Conservation (phyloP, 2,888 invertebrate genomes). For the Tetrapedia diversipes region DNA sequence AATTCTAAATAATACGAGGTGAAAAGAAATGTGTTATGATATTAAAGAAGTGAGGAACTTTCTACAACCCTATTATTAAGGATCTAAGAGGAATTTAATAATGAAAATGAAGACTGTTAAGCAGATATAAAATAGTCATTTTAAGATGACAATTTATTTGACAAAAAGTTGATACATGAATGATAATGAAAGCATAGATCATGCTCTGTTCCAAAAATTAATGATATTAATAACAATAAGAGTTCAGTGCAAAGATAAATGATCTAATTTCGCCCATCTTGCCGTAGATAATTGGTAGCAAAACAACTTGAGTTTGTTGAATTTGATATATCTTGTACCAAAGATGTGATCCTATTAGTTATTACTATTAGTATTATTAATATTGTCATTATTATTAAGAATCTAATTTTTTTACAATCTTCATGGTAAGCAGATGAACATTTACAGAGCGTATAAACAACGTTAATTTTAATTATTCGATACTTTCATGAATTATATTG, state of each 20-base stretch:
- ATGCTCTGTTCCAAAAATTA: conserved; percentile 49
- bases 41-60: conserved; percentile 33
- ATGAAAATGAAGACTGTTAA: conserved; percentile 68
- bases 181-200: conserved; percentile 50
- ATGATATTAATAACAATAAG: conserved; percentile 49
- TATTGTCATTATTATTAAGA: conserved; percentile 48
- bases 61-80: conserved; percentile 54
- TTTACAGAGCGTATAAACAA: conserved; percentile 30
- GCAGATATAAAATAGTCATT: conserved; percentile 63
- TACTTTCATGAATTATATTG: not conserved
- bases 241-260: conserved; percentile 39
- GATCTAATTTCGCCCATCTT: conserved; percentile 57
- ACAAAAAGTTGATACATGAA: conserved; percentile 42
- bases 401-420: conserved; percentile 55
- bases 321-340: conserved; percentile 64
- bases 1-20: conserved; percentile 51
- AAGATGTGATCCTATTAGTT: conserved; percentile 70
- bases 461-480: conserved; percentile 6
- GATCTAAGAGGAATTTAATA: conserved; percentile 60
- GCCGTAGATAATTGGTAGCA: conserved; percentile 58
- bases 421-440: conserved; percentile 29
- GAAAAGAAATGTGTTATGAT: conserved; percentile 27
- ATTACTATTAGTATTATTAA: conserved; percentile 56
- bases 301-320: conserved; percentile 44
- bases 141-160: conserved; percentile 60